Evolutionary conservation across 1,140 invertebrate genomes (phyloP).

Genomic region (Anthonomus grandis): DNA sequence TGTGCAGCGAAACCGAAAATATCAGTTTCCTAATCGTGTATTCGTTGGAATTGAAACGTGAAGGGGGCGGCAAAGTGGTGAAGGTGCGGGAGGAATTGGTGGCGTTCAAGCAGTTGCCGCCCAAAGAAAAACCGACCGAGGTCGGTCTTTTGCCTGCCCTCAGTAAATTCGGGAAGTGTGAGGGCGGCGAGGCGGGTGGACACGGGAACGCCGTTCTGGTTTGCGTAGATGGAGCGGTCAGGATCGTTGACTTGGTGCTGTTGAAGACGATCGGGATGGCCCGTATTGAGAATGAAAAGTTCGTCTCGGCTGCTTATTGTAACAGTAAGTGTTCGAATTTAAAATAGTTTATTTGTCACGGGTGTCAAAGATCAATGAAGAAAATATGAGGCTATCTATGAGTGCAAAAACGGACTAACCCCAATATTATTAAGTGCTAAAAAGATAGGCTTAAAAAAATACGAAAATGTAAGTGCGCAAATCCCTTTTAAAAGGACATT

Average conservation of each 20-base stretch:
- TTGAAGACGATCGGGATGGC: slow-evolving; percentile 63
- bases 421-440: no score
- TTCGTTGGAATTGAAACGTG: slow-evolving; percentile 57
- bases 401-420: no score
- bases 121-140: slow-evolving; percentile 63
- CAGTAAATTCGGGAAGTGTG: slow-evolving; percentile 42
- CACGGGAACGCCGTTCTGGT: slow-evolving; percentile 56
- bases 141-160: slow-evolving; percentile 62
- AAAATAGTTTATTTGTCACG: no score
- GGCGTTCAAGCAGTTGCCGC: slow-evolving; percentile 59
- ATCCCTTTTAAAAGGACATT: no score
- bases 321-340: slow-evolving; percentile 56
- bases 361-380: no score
- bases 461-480: no score
- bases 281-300: slow-evolving; percentile 62
- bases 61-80: slow-evolving; percentile 53
- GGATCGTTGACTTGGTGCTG: slow-evolving; percentile 63
- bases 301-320: slow-evolving; percentile 73
- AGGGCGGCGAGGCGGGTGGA: slow-evolving; percentile 38
- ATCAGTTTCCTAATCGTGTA: slow-evolving; percentile 56
- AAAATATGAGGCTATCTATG: no score
- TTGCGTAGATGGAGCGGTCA: slow-evolving; percentile 65
- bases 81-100: slow-evolving; percentile 61
- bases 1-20: slow-evolving; percentile 45
- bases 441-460: no score